Evolutionary conservation across 2,797 vertebrate genomes (phyloP), one percentile per base, ranked within the genome.

Genomic region (Phalanger gymnotis): DNA sequence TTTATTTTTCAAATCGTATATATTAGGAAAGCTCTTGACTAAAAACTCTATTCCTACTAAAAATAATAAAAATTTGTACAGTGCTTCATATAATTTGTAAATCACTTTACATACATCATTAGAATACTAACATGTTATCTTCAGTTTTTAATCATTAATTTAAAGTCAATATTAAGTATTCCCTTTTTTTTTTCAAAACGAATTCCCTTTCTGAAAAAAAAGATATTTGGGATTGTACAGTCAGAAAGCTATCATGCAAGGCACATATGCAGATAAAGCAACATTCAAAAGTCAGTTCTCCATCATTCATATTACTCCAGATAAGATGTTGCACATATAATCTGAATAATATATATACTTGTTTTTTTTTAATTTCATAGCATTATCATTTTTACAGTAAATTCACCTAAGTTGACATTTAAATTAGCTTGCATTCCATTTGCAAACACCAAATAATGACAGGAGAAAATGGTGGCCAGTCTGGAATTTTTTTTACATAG

Each of bases 241-340:
- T 92, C 10, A 87, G 52, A 95, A 96, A 93, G 57, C 92, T 95
- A 94, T 13, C 16, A 92, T 54, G 53, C 91, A 58, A 90, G 90
- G 94, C 52, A 61, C 19, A 89, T 16, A 40, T 27, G 40, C 3
- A 87, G 10, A 87, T 2, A 95, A 31, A 94, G 91, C 31, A 95
- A 92, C 9, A 90, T 91, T 73, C 40, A 92, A 91, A 92, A 91
- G 51, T 30, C 30, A 66, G 19, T 61, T 92, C n/a, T n/a, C 34
- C 6, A 54, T 87, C 61, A 61, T 14, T 47, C 30, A 94, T 16
- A 51, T 0, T 0, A 93, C 90, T 66, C 40, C 87, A 89, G 47
- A 96, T 51, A 1, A 87, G 2, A 81, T 81, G 40, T 81, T 90
- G 87, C 1, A 56, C 22, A 47, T 34, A 95, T 22, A 90, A 95